phyloP scores from a whole-genome alignment of 2,113 vertebrate species.

The Oryzias woworae region DNA sequence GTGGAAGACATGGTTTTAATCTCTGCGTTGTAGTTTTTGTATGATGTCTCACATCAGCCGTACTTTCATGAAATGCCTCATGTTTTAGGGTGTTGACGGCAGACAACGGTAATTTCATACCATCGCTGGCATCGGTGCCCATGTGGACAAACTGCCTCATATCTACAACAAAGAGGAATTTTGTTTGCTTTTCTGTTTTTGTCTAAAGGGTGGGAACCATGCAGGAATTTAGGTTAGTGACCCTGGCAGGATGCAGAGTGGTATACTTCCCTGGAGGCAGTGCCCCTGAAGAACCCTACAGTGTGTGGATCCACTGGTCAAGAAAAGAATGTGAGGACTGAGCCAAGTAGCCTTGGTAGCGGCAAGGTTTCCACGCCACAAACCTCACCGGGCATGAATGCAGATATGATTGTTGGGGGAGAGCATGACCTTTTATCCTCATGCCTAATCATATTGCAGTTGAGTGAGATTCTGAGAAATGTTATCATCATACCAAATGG shows the following conservation, averaged over 20 bases:
- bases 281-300: constrained; percentile 67
- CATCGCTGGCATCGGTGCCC: constrained; percentile 44
- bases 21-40: constrained; percentile 53
- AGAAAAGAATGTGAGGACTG: constrained; percentile 59
- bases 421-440: constrained; percentile 43
- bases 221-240: constrained; percentile 62
- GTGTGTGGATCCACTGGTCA: constrained; percentile 60
- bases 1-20: constrained; percentile 34
- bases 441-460: constrained; percentile 38
- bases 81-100: constrained; percentile 63
- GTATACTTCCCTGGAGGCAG: constrained; percentile 54
- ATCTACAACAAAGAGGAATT: constrained; percentile 43
- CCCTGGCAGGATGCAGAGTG: constrained; percentile 56
- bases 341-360: constrained; percentile 64
- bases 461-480: constrained; percentile 11
- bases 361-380: constrained; percentile 52
- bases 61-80: constrained; percentile 67
- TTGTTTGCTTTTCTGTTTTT: constrained; percentile 54
- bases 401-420: constrained; percentile 39
- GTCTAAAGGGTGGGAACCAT: constrained; percentile 59
- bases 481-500: too few species aligned
- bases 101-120: constrained; percentile 70
- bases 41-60: constrained; percentile 60
- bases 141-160: constrained; percentile 40
- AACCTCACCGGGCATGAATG: constrained; percentile 39